Evolutionary conservation across 2,797 vertebrate species (phyloP).

Genomic region (Zalophus californianus): DNA sequence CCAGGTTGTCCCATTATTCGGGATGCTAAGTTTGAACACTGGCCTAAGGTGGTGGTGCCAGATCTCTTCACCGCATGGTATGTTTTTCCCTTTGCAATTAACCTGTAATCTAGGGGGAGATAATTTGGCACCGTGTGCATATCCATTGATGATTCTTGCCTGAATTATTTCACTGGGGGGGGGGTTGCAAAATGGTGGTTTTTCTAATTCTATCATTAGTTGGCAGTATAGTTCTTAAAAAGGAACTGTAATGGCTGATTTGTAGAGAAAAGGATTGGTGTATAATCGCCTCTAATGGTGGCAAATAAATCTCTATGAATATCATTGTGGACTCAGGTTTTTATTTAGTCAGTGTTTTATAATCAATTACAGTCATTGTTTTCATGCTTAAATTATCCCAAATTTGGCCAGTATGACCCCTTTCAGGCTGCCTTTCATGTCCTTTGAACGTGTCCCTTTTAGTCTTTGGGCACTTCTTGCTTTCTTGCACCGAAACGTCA

Average conservation of each 20-base stretch:
- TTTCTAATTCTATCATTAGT: not conserved
- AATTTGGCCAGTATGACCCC: not conserved
- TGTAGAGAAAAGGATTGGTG: conserved; percentile 20
- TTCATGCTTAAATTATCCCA: conserved; percentile 1
- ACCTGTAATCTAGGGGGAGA: not conserved
- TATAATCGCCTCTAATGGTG: not conserved
- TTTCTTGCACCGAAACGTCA: not conserved
- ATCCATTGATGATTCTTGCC: not conserved
- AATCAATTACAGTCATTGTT: conserved; percentile 30
- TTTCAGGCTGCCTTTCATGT: not conserved
- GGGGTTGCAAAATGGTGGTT: not conserved
- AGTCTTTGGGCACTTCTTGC: not conserved
- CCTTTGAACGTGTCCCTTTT: not conserved
- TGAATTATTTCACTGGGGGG: not conserved
- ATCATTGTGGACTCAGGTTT: not conserved
- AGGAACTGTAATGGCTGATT: not conserved
- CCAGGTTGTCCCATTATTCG: not conserved
- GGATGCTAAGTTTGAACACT: not conserved
- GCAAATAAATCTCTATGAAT: not conserved
- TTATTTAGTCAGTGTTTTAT: conserved; percentile 31
- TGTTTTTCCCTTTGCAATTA: not conserved
- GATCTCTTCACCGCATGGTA: accelerated
- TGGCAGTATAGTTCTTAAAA: not conserved
- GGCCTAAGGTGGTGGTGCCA: not conserved
- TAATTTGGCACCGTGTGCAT: accelerated